Conservation (phyloP, 2,797 vertebrate genomes). For the Galaxias olidus region DNA sequence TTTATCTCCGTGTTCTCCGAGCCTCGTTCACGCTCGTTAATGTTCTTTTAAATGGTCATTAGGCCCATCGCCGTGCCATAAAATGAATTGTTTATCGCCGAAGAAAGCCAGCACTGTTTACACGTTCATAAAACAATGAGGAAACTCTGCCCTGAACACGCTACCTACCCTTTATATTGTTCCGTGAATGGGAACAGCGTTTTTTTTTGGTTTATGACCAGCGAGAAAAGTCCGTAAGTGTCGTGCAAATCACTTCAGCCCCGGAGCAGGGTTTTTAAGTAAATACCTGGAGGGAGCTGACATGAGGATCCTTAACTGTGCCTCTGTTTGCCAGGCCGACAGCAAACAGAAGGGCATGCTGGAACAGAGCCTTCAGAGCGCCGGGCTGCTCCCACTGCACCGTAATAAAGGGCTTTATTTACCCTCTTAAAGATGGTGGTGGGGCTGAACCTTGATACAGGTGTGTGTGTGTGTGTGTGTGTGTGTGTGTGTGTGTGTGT, state of each 20-base stretch:
- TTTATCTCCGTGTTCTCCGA: constrained; percentile 29
- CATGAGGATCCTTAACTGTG: constrained; percentile 19
- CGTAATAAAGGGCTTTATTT: constrained; percentile 64
- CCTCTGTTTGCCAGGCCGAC: constrained; percentile 52
- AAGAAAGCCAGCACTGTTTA: constrained; percentile 36
- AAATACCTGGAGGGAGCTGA: constrained; percentile 31
- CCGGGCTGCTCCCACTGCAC: constrained; percentile 38
- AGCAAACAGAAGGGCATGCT: constrained; percentile 47
- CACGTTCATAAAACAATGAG: constrained; percentile 36
- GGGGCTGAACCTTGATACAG: constrained; percentile 54
- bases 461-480: constrained; percentile 61
- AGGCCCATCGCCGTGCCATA: constrained; percentile 28
- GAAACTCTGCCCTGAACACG: constrained; percentile 32
- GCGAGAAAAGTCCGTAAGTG: constrained; percentile 19
- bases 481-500: too few species aligned
- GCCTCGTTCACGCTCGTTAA: constrained; percentile 24
- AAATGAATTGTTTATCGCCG: constrained; percentile 24
- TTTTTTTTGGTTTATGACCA: constrained; percentile 20
- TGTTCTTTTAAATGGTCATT: constrained; percentile 31
- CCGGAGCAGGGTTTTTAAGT: constrained; percentile 38
- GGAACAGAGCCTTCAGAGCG: constrained; percentile 40
- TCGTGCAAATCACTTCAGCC: constrained; percentile 39
- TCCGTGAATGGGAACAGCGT: not conserved
- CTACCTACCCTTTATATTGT: constrained; percentile 35
- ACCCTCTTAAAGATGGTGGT: constrained; percentile 46